Evolutionary conservation across 2,797 vertebrate genomes (phyloP).

Genomic region (Mus caroli): DNA sequence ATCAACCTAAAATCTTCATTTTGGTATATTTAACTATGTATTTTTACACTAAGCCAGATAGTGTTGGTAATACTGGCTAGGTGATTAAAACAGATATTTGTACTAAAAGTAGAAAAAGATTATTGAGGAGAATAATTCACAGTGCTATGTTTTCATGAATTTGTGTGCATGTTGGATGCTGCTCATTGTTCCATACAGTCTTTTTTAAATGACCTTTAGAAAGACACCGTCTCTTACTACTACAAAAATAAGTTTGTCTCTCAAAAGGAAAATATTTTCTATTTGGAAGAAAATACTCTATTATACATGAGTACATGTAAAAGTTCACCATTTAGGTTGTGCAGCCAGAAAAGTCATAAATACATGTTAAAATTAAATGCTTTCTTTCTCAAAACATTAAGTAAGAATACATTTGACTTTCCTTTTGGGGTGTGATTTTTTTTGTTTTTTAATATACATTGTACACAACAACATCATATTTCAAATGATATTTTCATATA

Average conservation of each 20-base stretch:
- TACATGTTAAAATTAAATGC: not conserved
- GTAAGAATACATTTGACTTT: not conserved
- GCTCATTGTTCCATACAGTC: not conserved
- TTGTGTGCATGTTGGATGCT: not conserved
- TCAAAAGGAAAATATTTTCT: not conserved
- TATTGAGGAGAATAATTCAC: not conserved
- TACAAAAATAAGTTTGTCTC: not conserved
- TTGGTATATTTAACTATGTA: not conserved
- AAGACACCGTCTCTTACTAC: not conserved
- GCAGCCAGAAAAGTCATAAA: not conserved
- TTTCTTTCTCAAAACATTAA: constrained; percentile 13
- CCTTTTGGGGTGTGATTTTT: not conserved
- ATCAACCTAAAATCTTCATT: not conserved
- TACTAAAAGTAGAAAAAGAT: not conserved
- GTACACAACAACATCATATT: not conserved
- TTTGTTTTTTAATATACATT: not conserved
- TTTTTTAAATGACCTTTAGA: constrained; percentile 38
- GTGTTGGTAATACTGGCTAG: not conserved
- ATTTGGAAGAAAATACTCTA: not conserved
- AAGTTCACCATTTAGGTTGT: not conserved
- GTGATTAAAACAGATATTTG: not conserved
- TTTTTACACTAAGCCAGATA: not conserved
- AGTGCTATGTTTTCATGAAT: not conserved
- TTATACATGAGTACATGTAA: not conserved
- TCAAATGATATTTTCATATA: not conserved